These are phyloP conservation scores for Xenopus laevis DNA, from an alignment of 2,113 vertebrate species.

Conservation along the genomic window DNA sequence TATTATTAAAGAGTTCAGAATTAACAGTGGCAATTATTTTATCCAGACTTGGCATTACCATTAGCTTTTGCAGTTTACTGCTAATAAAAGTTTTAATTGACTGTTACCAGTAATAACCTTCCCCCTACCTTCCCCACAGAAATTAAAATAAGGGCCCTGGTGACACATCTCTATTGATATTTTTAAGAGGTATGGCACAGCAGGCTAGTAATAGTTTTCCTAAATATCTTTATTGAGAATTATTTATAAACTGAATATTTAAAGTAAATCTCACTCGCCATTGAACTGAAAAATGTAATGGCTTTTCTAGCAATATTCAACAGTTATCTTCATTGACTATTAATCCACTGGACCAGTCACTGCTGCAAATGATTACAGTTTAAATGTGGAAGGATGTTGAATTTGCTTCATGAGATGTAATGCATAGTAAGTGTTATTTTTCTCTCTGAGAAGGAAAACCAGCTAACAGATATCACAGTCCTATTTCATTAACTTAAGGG, in stretches of 20 bases:
- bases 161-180: conserved; percentile 63
- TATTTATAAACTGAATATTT: conserved; percentile 45
- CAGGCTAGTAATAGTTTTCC: conserved; percentile 51
- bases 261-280: conserved; percentile 42
- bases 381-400: conserved; percentile 9
- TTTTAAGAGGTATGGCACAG: conserved; percentile 57
- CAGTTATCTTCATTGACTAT: conserved; percentile 33
- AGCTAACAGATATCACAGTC: conserved; percentile 2
- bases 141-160: conserved; percentile 65
- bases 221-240: conserved; percentile 44
- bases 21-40: conserved; percentile 82
- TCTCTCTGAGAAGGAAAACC: conserved; percentile 11
- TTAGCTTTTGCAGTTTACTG: conserved; percentile 78
- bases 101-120: conserved; percentile 77
- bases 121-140: conserved; percentile 73
- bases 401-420: conserved; percentile 8
- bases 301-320: conserved; percentile 38
- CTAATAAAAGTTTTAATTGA: conserved; percentile 82
- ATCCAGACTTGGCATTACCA: conserved; percentile 71
- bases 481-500: conserved; percentile 10
- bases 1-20: conserved; percentile 84
- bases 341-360: conserved; percentile 36
- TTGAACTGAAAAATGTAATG: conserved; percentile 42
- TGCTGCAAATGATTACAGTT: conserved; percentile 8
- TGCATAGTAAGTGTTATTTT: conserved; percentile 25